phyloP scores from a whole-genome alignment of 2,888 invertebrate species.

The Megalurothrips usitatus region DNA sequence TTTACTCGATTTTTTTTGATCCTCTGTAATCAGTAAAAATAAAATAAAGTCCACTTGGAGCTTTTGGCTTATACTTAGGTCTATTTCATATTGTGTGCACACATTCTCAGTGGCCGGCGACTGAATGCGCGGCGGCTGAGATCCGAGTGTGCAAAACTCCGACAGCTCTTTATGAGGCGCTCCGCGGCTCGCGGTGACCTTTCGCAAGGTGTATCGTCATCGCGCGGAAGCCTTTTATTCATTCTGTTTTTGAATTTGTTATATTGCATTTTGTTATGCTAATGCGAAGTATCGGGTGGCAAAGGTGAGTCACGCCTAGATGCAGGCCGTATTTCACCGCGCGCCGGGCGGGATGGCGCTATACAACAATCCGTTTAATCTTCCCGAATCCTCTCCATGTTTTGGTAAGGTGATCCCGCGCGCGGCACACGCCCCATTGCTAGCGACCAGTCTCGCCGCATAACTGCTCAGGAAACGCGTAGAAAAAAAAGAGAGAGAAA shows the following conservation, averaged over 20 bases:
- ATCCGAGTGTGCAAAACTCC: no score
- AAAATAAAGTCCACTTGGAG: no score
- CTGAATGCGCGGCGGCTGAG: no score
- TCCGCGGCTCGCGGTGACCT: neutral
- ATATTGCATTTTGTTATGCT: conserved; percentile 9
- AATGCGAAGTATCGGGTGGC: neutral
- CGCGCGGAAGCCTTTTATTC: neutral
- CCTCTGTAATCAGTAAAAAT: no score
- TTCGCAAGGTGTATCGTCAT: no score
- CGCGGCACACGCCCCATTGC: neutral
- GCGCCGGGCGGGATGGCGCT: no score
- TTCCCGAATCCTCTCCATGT: neutral
- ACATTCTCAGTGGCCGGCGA: no score
- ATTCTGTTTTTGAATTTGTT: neutral
- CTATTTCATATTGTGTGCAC: no score
- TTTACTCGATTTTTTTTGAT: no score
- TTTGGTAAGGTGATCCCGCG: neutral
- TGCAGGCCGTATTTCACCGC: conserved; percentile 19
- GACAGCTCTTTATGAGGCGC: no score
- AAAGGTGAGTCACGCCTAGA: conserved; percentile 7
- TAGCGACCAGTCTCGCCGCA: neutral
- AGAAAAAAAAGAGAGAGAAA: neutral
- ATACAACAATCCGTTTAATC: neutral
- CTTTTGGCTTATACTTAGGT: no score
- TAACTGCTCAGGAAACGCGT: neutral